A percentile compares a stretch with the other conserved stretches of the same genome.
These are phyloP conservation scores for Galemys pyrenaicus DNA, from an alignment of 2,113 vertebrate species.

Conservation along the genomic window DNA sequence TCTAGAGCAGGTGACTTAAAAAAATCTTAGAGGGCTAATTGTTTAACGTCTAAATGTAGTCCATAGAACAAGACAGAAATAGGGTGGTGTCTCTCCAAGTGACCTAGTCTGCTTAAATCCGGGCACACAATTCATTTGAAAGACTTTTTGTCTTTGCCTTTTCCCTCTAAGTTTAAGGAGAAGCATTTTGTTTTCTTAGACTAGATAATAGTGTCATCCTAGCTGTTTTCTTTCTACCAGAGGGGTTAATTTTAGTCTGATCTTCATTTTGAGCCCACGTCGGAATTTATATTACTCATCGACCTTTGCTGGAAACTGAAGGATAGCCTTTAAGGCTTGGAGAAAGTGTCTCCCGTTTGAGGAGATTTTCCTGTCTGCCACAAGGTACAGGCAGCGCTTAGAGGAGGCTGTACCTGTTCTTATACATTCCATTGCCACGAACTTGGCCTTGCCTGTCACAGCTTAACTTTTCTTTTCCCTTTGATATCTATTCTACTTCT, in stretches of 20 bases:
- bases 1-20: slow-evolving; percentile 84
- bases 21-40: slow-evolving; percentile 79
- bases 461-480: slow-evolving; percentile 21
- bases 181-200: slow-evolving; percentile 82
- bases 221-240: slow-evolving; percentile 77
- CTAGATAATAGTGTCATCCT: slow-evolving; percentile 81
- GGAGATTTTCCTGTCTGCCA: slow-evolving; percentile 36
- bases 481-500: slow-evolving; percentile 48
- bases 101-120: slow-evolving; percentile 82
- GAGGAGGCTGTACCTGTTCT: slow-evolving; percentile 4
- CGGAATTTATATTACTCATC: slow-evolving; percentile 81
- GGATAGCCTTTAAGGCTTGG: slow-evolving; percentile 60
- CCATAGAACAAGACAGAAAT: slow-evolving; percentile 79
- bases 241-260: slow-evolving; percentile 82
- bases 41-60: slow-evolving; percentile 82
- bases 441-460: not conserved
- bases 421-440: not conserved
- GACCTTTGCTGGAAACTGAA: slow-evolving; percentile 78
- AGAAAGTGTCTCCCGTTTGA: slow-evolving; percentile 67
- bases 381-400: not conserved
- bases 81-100: slow-evolving; percentile 80
- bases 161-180: slow-evolving; percentile 83
- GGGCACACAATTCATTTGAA: slow-evolving; percentile 81
- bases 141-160: slow-evolving; percentile 81
- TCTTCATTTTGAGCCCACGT: slow-evolving; percentile 75